These are phyloP conservation scores for Tribolium castaneum DNA, from an alignment of 1,140 invertebrate species.

Conservation along the genomic window DNA sequence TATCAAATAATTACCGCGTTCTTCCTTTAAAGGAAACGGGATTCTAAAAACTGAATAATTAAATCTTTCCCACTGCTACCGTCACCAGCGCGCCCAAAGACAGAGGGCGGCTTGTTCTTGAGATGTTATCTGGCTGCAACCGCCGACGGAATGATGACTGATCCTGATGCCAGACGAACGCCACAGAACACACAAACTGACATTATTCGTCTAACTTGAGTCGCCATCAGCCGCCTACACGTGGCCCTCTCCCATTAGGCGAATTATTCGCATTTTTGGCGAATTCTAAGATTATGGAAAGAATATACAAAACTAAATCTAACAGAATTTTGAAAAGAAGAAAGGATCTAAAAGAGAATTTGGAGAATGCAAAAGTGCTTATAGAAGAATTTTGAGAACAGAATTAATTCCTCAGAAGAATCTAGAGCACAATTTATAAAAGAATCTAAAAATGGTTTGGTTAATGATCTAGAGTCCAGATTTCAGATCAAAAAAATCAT, in stretches of 20 bases:
- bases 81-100: conserved; percentile 41
- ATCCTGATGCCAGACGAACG: conserved; percentile 38
- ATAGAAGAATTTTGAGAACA: not conserved
- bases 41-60: conserved; percentile 52
- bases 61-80: conserved; percentile 48
- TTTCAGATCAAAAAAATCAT: too few species aligned
- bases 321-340: too few species aligned
- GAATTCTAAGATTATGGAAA: too few species aligned
- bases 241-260: not conserved
- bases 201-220: conserved; percentile 22
- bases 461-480: too few species aligned
- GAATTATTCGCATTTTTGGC: too few species aligned
- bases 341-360: not conserved
- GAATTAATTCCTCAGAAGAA: not conserved
- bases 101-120: conserved; percentile 50
- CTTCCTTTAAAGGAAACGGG: conserved; percentile 46
- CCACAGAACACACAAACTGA: conserved; percentile 27
- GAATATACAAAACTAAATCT: too few species aligned
- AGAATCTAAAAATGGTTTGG: too few species aligned
- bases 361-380: not conserved
- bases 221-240: not conserved
- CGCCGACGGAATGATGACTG: conserved; percentile 39
- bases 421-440: too few species aligned
- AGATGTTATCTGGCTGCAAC: conserved; percentile 48
- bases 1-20: conserved; percentile 53